phyloP scores from a whole-genome alignment of 1,140 invertebrate genomes.

The Chironomus tepperi region DNA sequence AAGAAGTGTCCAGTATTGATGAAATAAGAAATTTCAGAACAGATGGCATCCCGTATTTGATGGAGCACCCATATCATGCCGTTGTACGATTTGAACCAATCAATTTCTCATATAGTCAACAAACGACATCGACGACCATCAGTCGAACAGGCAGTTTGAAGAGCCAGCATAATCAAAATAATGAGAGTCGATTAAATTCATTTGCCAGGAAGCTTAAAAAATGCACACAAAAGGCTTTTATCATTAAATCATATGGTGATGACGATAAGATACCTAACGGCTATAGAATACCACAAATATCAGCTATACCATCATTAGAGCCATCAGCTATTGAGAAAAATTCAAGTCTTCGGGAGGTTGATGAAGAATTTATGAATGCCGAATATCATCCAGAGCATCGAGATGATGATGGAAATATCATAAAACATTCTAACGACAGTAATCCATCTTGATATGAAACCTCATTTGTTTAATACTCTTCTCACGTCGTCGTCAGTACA shows the following conservation, averaged over 20 bases:
- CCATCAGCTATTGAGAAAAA: too few relatives aligned
- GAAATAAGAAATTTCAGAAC: conserved; percentile 18
- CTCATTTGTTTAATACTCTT: conserved; percentile 39
- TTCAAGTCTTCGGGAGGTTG: too few relatives aligned
- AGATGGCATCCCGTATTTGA: background rate
- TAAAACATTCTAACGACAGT: background rate
- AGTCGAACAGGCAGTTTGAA: background rate
- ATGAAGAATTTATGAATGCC: conserved; percentile 50
- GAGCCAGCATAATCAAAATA: conserved; percentile 32
- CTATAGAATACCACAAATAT: too few relatives aligned
- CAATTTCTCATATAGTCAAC: background rate
- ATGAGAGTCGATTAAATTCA: background rate
- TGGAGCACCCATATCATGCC: background rate
- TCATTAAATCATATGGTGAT: conserved; percentile 27
- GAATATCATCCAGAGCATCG: conserved; percentile 56
- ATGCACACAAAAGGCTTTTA: conserved; percentile 16
- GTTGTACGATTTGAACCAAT: background rate
- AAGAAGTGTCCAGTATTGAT: conserved; percentile 11
- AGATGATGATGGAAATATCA: conserved; percentile 46
- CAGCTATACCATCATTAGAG: too few relatives aligned
- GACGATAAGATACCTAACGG: conserved; percentile 27
- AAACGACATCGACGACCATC: background rate
- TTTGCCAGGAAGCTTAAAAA: conserved; percentile 24
- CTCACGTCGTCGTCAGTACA: conserved; percentile 27
- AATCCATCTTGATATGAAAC: background rate